Base-by-base conservation (phyloP, 2,113 vertebrate genomes). In the Haemorhous mexicanus region DNA sequence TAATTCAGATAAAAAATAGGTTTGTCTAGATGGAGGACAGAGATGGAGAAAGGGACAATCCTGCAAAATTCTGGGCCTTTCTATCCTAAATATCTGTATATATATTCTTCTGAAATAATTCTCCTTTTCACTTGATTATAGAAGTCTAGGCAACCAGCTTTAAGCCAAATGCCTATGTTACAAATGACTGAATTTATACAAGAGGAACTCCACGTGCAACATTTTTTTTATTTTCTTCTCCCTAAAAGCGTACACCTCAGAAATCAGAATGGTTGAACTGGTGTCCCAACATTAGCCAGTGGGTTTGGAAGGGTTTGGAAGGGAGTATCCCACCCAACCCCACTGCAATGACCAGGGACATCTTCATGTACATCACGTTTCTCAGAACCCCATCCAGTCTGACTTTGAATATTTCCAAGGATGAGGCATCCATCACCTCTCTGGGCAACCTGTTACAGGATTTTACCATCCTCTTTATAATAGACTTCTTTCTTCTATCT, bases 221-320 rank as follows among this genome's bases (percentile, higher is more conserved):
- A 24, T 28, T 7, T 37, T 7, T 35, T 44, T 28, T 26, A 7
- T 66, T 89, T 77, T 68, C 6, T 50, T 87, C 39, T 63, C 94
- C 21, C 15, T 73, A 33, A 52, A 63, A 64, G 7, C 0, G 0
- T 39, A 7, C 0, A 26, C 0, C 1, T 66, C 28, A 43, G 15
- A 63, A 86, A 76, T 55, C 23, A 53, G n/a, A 68, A 61, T 50
- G 9, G 10, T 30, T 78, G 7, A 30, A 37, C 10, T 14, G 24
- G 7, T 63, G 18, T 78, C 12, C 12, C 30, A 72, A 9, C 3
- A 46, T 11, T 0, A 1, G 11, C 10, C 64, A 33, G 20, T 32
- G 28, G 7, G 23, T 39, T 55, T 55, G 22, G 37, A 28, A 59
- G 24, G 8, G 2, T 50, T 44, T 50, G 44, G 47, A 68, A 68